These are phyloP conservation scores for Chironomus tepperi DNA, from an alignment of 1,140 invertebrate genomes.

Conservation along the genomic window DNA sequence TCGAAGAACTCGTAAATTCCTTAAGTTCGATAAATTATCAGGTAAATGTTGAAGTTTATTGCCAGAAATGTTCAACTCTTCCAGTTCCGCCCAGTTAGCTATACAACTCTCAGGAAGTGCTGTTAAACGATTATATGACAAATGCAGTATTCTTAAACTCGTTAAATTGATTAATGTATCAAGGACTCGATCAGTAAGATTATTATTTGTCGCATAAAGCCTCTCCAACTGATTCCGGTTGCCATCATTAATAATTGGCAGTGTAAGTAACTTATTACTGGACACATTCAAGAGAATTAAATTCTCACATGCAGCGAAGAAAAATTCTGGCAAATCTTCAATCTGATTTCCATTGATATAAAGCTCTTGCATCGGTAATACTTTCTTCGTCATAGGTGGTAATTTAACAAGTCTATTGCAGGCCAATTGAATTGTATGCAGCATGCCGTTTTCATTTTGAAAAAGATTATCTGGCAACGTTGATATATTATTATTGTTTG, in stretches of 20 bases:
- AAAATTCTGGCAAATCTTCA: slow-evolving; percentile 59
- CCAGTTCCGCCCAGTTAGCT: slow-evolving; percentile 63
- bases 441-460: slow-evolving; percentile 56
- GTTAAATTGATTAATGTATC: slow-evolving; percentile 57
- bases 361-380: slow-evolving; percentile 57
- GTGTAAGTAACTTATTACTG: slow-evolving; percentile 61
- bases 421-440: slow-evolving; percentile 61
- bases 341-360: slow-evolving; percentile 70
- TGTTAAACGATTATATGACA: slow-evolving; percentile 69
- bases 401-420: slow-evolving; percentile 66
- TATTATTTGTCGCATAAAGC: slow-evolving; percentile 67
- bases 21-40: slow-evolving; percentile 60
- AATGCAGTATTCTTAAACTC: slow-evolving; percentile 58
- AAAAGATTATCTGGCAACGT: slow-evolving; percentile 61
- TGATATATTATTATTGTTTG: slow-evolving; percentile 62
- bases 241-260: slow-evolving; percentile 48
- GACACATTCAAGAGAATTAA: slow-evolving; percentile 65
- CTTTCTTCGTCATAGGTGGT: slow-evolving; percentile 55
- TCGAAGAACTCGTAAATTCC: slow-evolving; percentile 62
- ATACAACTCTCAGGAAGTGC: slow-evolving; percentile 65
- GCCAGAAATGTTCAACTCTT: slow-evolving; percentile 73
- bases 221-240: slow-evolving; percentile 56
- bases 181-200: slow-evolving; percentile 60
- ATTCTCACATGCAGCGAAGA: slow-evolving; percentile 62
- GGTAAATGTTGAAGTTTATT: slow-evolving; percentile 70